Evolutionary conservation across 2,888 invertebrate genomes (phyloP).

Genomic region (Metopia argyrocephala): DNA sequence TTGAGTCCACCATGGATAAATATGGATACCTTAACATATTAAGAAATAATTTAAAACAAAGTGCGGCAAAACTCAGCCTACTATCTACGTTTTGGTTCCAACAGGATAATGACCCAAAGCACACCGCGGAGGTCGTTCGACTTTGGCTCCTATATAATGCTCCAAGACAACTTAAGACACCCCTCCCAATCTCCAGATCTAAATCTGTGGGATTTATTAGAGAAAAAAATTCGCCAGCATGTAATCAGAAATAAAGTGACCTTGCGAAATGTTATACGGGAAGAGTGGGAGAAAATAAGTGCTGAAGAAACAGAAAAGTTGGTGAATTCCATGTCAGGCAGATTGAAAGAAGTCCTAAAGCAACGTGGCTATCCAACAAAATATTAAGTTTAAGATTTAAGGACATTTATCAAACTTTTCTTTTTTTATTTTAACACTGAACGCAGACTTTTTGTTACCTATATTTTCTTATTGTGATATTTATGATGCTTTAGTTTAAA

Average conservation of each 20-base stretch:
- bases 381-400: background rate
- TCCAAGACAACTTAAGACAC: constrained; percentile 7
- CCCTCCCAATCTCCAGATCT: constrained; percentile 15
- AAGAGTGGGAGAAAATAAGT: too few species aligned
- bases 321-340: constrained; percentile 23
- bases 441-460: background rate
- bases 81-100: too few species aligned
- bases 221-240: too few species aligned
- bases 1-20: too few species aligned
- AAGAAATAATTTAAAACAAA: too few species aligned
- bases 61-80: too few species aligned
- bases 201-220: constrained; percentile 15
- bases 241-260: background rate
- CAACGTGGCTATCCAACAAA: too few species aligned
- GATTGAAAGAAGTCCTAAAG: too few species aligned
- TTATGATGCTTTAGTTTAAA: too few species aligned
- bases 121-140: constrained; percentile 47
- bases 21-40: too few species aligned
- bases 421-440: background rate
- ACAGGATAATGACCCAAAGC: constrained; percentile 34
- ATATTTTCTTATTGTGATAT: background rate
- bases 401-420: background rate
- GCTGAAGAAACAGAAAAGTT: constrained; percentile 7
- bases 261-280: constrained; percentile 18
- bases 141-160: constrained; percentile 9